Evolutionary conservation across 2,113 vertebrate genomes (phyloP), one percentile per base, ranked within the genome.

Genomic region (Dicerorhinus sumatrensis): DNA sequence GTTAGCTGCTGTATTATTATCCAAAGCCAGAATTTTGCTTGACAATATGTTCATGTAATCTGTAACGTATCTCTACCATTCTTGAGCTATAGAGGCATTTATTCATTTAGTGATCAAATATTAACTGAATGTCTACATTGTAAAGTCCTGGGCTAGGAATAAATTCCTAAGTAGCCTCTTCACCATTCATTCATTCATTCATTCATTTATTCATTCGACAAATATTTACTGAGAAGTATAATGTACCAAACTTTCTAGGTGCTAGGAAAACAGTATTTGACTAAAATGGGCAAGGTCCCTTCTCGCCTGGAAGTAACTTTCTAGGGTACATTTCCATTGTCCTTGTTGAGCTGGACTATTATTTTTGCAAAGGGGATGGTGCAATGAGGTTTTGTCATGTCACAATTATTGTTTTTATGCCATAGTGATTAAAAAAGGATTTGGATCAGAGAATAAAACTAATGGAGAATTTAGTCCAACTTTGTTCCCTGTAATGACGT

Each of bases 71-170:
- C 29, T 93, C 60, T 62, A 76, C 42, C 29, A 21, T 72, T 94
- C 58, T 82, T 46, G 29, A 92, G 3, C 36, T 65, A 5, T 12
- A 21, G 39, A 63, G 17, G 18, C 33, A 86, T 65, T 94, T 96
- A 89, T 83, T 93, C 23, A 75, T 69, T 93, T 92, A 72, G 65
- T 76, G 82, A 88, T 82, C 27, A 84, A 79, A 72, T 92, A 72
- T 58, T 72, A 86, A 90, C 21, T 84, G 25, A 77, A 36, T 85
- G 17, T 76, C 46, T 75, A 51, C n/a, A 58, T 70, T 33, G 3
- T 89, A 67, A 93, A 82, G 2, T 89, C 65, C 54, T 51, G 12
- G 46, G 33, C 29, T 56, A 54, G 29, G 5, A 62, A 70, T n/a
- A 48, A 20, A 92, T 72, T 51, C 42, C 58, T 81, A 8, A 65